Evolutionary conservation across 2,888 invertebrate genomes (phyloP), one percentile per base, ranked within the genome.

Genomic region (Phasia obesa): DNA sequence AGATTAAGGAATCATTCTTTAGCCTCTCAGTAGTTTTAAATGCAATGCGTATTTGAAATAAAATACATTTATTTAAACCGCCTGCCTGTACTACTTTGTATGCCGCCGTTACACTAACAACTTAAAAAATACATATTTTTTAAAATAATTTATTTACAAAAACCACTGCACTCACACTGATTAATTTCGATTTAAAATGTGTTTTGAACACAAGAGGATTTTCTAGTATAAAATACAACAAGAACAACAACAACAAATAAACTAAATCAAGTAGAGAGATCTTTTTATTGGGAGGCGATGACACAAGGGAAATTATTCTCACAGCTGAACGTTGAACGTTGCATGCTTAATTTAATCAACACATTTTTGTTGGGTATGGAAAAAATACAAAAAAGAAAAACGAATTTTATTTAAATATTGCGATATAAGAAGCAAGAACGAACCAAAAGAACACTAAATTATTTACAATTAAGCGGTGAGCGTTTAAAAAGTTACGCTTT

Each of bases 291-390:
- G 21, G 69, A 62, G 62, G 62, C 70, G 62, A 62, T 70, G 70
- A 77, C 55, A 70, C 62, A 70, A 55, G 77, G 77, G 70, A 77
- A 47, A 57, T n/a, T n/a, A n/a, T 70, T 78, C 42, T 71, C 55
- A 57, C 38, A 67, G n/a, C 42, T 69, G 31, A 67, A 27, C 19
- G 64, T 51, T 69, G 31, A 67, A 27, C 19, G 64, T 70, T 65
- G 57, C 57, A 64, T 57, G 70, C 27, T 64, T 70, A 70, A 70
- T 70, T 78, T 70, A 70, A 78, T 78, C 70, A 55, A 1, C n/a
- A 42, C 15, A 42, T 4, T 76, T 67, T 42, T 65, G 47, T 62
- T 60, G 17, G 64, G 55, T 31, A 42, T 35, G 25, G 13, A 44
- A 44, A 74, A 23, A 2, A 31, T 15, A 44, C 3, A 57, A 2